phyloP scores from a whole-genome alignment of 2,888 invertebrate genomes.

The Agrochola circellaris region DNA sequence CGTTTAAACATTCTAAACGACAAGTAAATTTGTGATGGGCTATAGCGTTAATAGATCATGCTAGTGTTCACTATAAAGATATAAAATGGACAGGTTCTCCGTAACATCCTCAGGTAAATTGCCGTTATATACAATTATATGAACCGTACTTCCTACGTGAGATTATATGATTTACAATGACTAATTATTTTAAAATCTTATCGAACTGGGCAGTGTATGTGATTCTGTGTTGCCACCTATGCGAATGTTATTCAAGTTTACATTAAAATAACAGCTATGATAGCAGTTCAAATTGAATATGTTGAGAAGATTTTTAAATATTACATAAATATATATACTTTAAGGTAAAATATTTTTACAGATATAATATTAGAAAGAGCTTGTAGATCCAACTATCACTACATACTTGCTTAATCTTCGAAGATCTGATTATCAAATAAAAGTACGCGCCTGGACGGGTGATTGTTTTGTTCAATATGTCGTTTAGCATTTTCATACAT shows the following conservation, averaged over 20 bases:
- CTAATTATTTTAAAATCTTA: slow-evolving; percentile 58
- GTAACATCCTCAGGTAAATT: slow-evolving; percentile 66
- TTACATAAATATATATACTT: slow-evolving; percentile 55
- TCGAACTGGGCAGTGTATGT: slow-evolving; percentile 72
- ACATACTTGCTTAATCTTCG: slow-evolving; percentile 73
- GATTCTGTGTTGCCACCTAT: slow-evolving; percentile 56
- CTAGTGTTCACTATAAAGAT: slow-evolving; percentile 71
- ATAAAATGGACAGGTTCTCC: slow-evolving; percentile 79
- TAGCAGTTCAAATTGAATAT: slow-evolving; percentile 48
- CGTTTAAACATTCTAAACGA: slow-evolving; percentile 63
- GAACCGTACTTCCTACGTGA: slow-evolving; percentile 68
- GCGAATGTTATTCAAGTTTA: slow-evolving; percentile 28
- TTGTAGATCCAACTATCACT: slow-evolving; percentile 55
- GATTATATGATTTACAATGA: slow-evolving; percentile 68
- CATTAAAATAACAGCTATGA: slow-evolving; percentile 25
- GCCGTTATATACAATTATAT: slow-evolving; percentile 69
- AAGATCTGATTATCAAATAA: slow-evolving; percentile 66
- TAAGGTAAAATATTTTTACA: slow-evolving; percentile 52
- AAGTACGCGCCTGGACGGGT: slow-evolving; percentile 84
- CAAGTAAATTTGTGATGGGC: slow-evolving; percentile 73
- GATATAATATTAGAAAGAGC: slow-evolving; percentile 49
- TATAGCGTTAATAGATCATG: slow-evolving; percentile 61
- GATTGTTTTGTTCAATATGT: slow-evolving; percentile 65
- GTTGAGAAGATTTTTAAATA: slow-evolving; percentile 33
- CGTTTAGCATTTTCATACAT: slow-evolving; percentile 69